These are phyloP conservation scores for Tachypleus tridentatus DNA, from an alignment of 1,140 invertebrate genomes.

Conservation along the genomic window DNA sequence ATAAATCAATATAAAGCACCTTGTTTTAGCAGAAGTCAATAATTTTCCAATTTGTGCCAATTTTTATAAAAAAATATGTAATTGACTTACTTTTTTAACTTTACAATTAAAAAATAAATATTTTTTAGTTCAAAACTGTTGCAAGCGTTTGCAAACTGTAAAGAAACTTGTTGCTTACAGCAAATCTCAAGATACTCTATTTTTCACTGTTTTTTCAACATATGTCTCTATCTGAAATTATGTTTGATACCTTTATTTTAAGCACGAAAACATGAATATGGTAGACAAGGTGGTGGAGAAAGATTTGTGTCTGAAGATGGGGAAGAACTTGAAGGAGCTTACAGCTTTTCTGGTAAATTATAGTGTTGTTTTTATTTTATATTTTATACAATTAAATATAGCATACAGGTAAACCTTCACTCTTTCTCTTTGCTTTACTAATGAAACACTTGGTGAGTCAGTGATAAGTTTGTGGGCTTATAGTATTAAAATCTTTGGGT, in stretches of 20 bases:
- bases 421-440: too few relatives aligned
- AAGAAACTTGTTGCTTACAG: constrained; percentile 9
- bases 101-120: background rate
- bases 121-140: background rate
- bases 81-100: constrained; percentile 7
- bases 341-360: constrained; percentile 27
- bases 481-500: too few relatives aligned
- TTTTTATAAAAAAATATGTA: background rate
- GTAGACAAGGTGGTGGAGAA: constrained; percentile 34
- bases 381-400: too few relatives aligned
- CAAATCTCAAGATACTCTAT: background rate
- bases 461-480: too few relatives aligned
- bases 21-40: background rate
- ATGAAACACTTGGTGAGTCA: too few relatives aligned
- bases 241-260: constrained; percentile 39
- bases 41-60: background rate
- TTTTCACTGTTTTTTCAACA: constrained; percentile 38
- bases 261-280: constrained; percentile 39
- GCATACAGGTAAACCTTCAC: too few relatives aligned
- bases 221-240: constrained; percentile 45
- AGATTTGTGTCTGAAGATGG: constrained; percentile 34
- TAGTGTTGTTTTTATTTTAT: too few relatives aligned
- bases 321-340: constrained; percentile 28
- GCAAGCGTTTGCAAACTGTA: background rate
- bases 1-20: constrained; percentile 9